Evolutionary conservation across 64 coral and sea anemone genomes (phyloP).

Genomic region (Dendrophyllia cribrosa): DNA sequence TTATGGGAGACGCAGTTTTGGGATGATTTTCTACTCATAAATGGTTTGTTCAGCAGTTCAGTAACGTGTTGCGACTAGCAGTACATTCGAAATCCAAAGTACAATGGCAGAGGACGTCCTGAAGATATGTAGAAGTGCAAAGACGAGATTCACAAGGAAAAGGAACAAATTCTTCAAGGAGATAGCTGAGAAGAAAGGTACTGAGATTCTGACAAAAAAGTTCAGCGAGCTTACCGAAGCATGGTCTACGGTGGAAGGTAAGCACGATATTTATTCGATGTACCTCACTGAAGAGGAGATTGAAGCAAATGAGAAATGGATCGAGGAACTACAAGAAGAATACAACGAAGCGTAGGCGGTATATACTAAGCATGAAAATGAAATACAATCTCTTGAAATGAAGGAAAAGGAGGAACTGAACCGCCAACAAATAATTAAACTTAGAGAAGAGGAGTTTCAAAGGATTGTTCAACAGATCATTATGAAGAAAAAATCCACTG

Average conservation of each 20-base stretch:
- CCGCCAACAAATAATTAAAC: constrained; percentile 34
- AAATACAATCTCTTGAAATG: constrained; percentile 29
- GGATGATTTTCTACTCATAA: no score
- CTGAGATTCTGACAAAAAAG: constrained; percentile 33
- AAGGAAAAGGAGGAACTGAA: constrained; percentile 53
- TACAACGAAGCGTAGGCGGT: constrained; percentile 42
- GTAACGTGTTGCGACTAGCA: background rate
- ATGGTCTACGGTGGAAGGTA: constrained; percentile 74
- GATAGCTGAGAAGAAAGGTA: constrained; percentile 46
- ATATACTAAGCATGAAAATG: constrained; percentile 35
- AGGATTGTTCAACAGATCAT: constrained; percentile 30
- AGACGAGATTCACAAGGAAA: constrained; percentile 76
- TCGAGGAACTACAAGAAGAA: constrained; percentile 62
- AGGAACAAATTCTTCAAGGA: constrained; percentile 57
- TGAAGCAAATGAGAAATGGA: constrained; percentile 61
- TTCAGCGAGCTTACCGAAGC: constrained; percentile 61
- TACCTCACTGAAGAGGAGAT: constrained; percentile 70
- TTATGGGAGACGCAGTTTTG: no score
- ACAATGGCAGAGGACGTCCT: constrained; percentile 76
- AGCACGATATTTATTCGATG: constrained; percentile 67
- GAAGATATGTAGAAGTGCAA: constrained; percentile 48
- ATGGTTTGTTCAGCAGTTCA: no score
- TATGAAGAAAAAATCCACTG: constrained; percentile 28
- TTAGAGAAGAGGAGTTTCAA: constrained; percentile 53
- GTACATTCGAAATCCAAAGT: constrained; percentile 65